Base-by-base conservation (phyloP, 2,113 vertebrate species). In the Tenebrosternarchus preto region DNA sequence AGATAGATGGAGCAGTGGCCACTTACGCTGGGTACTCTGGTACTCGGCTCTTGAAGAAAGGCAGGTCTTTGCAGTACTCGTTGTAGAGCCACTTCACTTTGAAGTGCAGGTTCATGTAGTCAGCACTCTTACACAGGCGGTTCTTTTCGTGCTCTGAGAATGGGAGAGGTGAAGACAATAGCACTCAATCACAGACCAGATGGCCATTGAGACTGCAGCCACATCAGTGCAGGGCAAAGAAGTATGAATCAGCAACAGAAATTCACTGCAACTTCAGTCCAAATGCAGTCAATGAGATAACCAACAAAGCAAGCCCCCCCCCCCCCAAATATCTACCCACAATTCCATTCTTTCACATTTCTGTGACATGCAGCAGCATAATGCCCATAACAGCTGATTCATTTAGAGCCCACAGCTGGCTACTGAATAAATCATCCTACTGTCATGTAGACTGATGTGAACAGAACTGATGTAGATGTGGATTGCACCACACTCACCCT, bases 101-200 rank as follows among this genome's bases (percentile, higher is more conserved):
- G 90, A 99, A 99, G 91, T 99, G 98, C 83, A 99, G 94, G 92
- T 99, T 99, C 98, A 99, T 99, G 91, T 99, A 99, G 91, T 99
- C 98, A 0, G 98, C 98, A 0, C 98, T 99, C 91, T 99, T 99
- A 90, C 98, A 99, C 76, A 99, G 87, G 0, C 98, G 95, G 67
- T 99, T 98, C 86, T 97, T 99, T 85, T 99, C 97, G 0, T 99
- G 98, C 84, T 98, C 97, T 98, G 88, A 20, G 59, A 73, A 24
- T 8, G 9, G 70, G 31, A 39, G 85, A 66, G 3, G 70, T 77
- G 74, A 71, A 24, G 46, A 31, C 73, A 86, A 87, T 77, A 36
- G 63, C 77, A 59, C 29, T 76, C 57, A 31, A 68, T 33, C 80
- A 81, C 64, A 61, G 39, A 74, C 31, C 55, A 60, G 11, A 53